phyloP scores from a whole-genome alignment of 1,140 invertebrate genomes.

The Tetramorium parvispinum region DNA sequence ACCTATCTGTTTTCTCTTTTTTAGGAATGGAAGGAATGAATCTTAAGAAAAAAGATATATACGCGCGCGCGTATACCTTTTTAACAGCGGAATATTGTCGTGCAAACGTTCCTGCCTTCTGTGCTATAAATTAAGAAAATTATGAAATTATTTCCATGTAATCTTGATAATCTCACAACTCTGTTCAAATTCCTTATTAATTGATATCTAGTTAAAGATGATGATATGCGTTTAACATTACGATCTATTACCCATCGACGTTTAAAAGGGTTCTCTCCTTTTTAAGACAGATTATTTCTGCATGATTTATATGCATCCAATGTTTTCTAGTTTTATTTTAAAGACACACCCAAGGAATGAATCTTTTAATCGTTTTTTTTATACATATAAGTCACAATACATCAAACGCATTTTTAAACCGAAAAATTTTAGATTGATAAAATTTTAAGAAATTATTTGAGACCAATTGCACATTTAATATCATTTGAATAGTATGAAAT shows the following conservation, averaged over 20 bases:
- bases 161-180: slow-evolving; percentile 29
- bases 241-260: neutral
- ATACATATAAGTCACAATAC: neutral
- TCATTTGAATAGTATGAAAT: neutral
- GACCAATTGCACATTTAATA: neutral
- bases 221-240: slow-evolving; percentile 12
- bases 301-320: slow-evolving; percentile 28
- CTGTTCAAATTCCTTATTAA: slow-evolving; percentile 20
- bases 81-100: slow-evolving; percentile 10
- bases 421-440: neutral
- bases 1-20: slow-evolving; percentile 20
- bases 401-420: neutral
- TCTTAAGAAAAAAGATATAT: slow-evolving; percentile 18
- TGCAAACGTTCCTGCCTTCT: slow-evolving; percentile 6
- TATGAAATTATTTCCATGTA: slow-evolving; percentile 20
- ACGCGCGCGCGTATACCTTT: neutral
- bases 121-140: slow-evolving; percentile 38
- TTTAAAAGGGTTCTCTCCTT: slow-evolving; percentile 5
- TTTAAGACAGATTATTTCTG: slow-evolving; percentile 33
- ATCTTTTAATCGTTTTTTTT: slow-evolving; percentile 4
- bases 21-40: slow-evolving; percentile 13
- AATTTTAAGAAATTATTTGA: neutral
- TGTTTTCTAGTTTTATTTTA: slow-evolving; percentile 43
- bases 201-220: neutral
- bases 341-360: slow-evolving; percentile 16